These are phyloP conservation scores for Megaceryle maxima DNA, from an alignment of 2,113 vertebrate genomes.

Conservation along the genomic window DNA sequence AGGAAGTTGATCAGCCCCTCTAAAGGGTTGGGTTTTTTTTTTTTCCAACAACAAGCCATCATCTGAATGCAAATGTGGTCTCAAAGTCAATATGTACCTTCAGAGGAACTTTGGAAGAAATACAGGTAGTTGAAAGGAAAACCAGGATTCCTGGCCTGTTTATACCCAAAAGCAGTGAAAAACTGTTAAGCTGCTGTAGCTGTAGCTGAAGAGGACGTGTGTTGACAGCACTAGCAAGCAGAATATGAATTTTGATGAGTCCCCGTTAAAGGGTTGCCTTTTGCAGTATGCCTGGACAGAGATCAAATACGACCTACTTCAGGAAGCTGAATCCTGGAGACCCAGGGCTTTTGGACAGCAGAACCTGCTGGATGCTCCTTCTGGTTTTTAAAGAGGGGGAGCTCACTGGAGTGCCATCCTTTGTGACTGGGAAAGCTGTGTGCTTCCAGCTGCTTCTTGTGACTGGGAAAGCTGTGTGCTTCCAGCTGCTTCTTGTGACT, in stretches of 20 bases:
- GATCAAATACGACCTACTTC: constrained; percentile 33
- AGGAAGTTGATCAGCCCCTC: constrained; percentile 8
- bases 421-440: not conserved
- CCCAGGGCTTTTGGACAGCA: not conserved
- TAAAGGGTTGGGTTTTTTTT: constrained; percentile 9
- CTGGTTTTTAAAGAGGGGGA: not conserved
- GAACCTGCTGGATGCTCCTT: not conserved
- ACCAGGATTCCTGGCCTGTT: not conserved
- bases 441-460: too few species aligned
- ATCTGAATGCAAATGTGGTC: constrained; percentile 37
- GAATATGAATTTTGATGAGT: constrained; percentile 12
- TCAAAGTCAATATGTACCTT: constrained; percentile 40
- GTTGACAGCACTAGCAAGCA: not conserved
- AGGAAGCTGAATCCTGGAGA: not conserved
- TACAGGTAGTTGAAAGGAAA: constrained; percentile 38
- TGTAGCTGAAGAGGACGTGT: not conserved
- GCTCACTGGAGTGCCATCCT: not conserved
- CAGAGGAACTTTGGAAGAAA: constrained; percentile 13
- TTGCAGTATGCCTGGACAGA: not conserved
- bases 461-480: not conserved
- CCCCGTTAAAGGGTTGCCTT: not conserved
- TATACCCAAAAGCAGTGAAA: not conserved
- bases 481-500: not conserved
- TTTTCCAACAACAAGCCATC: constrained; percentile 31
- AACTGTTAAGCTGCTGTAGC: not conserved